Evolutionary conservation across 2,888 invertebrate species (phyloP), one percentile per base, ranked within the genome.

Genomic region (Eupithecia dodoneata): DNA sequence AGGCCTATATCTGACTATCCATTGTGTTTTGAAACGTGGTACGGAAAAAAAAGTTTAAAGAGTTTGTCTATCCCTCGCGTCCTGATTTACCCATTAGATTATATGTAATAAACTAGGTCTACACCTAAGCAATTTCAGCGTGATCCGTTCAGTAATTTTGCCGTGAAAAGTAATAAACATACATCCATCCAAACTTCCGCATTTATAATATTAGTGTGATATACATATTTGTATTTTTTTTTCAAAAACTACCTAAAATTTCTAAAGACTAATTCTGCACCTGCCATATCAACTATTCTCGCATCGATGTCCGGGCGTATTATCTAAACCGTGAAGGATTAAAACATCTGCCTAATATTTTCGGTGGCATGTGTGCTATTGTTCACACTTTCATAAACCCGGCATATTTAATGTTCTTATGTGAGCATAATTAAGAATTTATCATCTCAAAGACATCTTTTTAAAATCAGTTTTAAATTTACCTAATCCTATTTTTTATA

Each of bases 281-380:
- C 30, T 63, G 63, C 73, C 76, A n/a, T 5, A 75, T 85, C 82
- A 80, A 79, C 30, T 42, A 0, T 44, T 47, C 74, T 82, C 85
- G 79, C 83, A 83, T 85, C 84, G 13, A 45, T 4, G 73, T 74
- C 67, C 78, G 76, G 77, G 80, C 80, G 82, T 85, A 85, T 86
- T 87, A 89, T 87, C 87, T 86, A 85, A 88, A 88, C 84, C 84
- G 86, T 81, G 83, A 83, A 81, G 88, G 90, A 90, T 92, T 91
- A 92, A 90, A 91, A 88, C 86, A 82, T 83, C 82, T 83, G 81
- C 76, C 75, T 81, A 85, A 88, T 89, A 89, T 89, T 87, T 87
- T 85, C 83, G 83, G 84, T 73, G 42, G 82, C 83, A 77, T 83
- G 82, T 84, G 82, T 82, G 70, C 82, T 82, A 82, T 86, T 87